Conservation (phyloP, 2,113 vertebrate genomes). For the Melanerpes aurifrons region DNA sequence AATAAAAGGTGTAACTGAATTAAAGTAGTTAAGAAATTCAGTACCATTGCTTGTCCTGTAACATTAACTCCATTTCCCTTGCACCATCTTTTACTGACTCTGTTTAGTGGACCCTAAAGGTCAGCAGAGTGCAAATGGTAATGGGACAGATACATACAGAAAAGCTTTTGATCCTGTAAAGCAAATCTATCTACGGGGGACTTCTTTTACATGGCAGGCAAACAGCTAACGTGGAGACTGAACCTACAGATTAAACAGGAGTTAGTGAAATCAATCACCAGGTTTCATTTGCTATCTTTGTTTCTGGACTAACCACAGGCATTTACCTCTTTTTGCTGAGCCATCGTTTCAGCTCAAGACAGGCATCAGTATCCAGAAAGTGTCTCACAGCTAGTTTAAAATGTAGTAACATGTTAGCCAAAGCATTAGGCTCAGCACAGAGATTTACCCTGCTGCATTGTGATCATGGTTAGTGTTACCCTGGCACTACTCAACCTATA, state of each 20-base stretch:
- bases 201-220: not conserved
- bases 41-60: not conserved
- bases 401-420: not conserved
- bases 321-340: not conserved
- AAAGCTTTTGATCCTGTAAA: not conserved
- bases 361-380: not conserved
- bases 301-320: not conserved
- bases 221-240: not conserved
- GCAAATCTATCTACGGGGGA: not conserved
- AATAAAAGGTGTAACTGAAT: not conserved
- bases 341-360: not conserved
- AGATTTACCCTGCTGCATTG: not conserved
- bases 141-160: not conserved
- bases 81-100: not conserved
- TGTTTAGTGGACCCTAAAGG: not conserved
- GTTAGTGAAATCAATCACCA: not conserved
- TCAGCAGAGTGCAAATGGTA: not conserved
- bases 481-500: not conserved
- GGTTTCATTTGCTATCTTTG: not conserved
- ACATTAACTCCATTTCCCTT: not conserved
- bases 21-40: not conserved
- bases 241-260: not conserved
- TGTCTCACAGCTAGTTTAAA: not conserved
- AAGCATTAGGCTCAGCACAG: not conserved
- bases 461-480: not conserved